A percentile compares a stretch with the other conserved stretches of the same genome.
Conservation (phyloP, 1,140 invertebrate species). For the Bombus picipes region DNA sequence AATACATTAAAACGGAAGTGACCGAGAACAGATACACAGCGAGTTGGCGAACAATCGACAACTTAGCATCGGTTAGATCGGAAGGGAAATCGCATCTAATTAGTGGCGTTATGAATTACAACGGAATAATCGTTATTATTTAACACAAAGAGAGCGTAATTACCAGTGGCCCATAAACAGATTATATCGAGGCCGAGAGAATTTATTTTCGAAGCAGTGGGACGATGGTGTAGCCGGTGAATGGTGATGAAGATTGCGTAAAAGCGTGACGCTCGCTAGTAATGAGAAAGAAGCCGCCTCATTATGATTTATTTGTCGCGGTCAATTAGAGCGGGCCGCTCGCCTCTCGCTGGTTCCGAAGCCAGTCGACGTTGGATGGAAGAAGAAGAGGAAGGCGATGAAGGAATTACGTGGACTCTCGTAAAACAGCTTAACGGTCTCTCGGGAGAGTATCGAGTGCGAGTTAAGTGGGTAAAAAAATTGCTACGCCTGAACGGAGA, state of each 20-base stretch:
- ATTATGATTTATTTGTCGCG: slow-evolving; percentile 72
- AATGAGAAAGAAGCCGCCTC: slow-evolving; percentile 68
- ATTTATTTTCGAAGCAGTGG: slow-evolving; percentile 57
- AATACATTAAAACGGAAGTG: background rate
- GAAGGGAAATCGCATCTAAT: slow-evolving; percentile 46
- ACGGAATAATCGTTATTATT: slow-evolving; percentile 52
- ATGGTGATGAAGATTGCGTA: slow-evolving; percentile 69
- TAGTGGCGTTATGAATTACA: slow-evolving; percentile 39
- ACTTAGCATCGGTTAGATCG: background rate
- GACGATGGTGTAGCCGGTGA: slow-evolving; percentile 36
- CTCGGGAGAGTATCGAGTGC: slow-evolving; percentile 56
- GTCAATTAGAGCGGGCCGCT: slow-evolving; percentile 64
- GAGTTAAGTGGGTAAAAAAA: slow-evolving; percentile 69
- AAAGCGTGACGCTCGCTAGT: slow-evolving; percentile 63
- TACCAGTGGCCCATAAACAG: slow-evolving; percentile 52
- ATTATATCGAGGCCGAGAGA: slow-evolving; percentile 51
- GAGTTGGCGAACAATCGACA: background rate
- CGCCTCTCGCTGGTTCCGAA: background rate
- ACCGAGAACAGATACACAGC: background rate
- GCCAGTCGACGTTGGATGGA: background rate
- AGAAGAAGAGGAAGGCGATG: slow-evolving; percentile 53
- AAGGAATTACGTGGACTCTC: slow-evolving; percentile 67
- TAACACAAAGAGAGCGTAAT: slow-evolving; percentile 36
- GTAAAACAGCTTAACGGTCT: slow-evolving; percentile 67
- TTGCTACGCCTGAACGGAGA: slow-evolving; percentile 63